A percentile compares a stretch with the other conserved stretches of the same genome.
Evolutionary conservation across 1,140 invertebrate genomes (phyloP).

Genomic region (Atopsyche davidsoni): DNA sequence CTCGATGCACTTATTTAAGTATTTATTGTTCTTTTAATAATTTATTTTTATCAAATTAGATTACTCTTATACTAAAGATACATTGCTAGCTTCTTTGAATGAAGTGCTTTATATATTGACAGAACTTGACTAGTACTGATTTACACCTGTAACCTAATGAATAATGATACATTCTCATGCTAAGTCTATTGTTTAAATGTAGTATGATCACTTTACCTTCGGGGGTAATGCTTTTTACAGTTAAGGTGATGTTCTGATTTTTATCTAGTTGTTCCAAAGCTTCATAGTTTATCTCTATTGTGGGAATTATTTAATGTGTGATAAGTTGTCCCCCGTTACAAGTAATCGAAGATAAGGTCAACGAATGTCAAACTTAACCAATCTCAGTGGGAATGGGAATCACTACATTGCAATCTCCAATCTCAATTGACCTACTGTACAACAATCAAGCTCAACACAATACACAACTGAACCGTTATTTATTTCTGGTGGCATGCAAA

Average conservation of each 20-base stretch:
- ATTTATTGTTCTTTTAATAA: constrained; percentile 23
- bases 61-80: constrained; percentile 16
- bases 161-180: constrained; percentile 26
- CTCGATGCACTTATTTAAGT: constrained; percentile 22
- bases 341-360: constrained; percentile 30
- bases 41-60: constrained; percentile 25
- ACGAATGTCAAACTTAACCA: constrained; percentile 26
- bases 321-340: constrained; percentile 22
- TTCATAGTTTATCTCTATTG: constrained; percentile 28
- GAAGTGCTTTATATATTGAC: constrained; percentile 33
- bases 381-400: constrained; percentile 2
- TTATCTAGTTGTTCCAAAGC: constrained; percentile 30
- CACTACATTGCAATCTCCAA: constrained; percentile 34
- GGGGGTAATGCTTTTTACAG: constrained; percentile 27
- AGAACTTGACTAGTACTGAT: constrained; percentile 36
- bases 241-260: constrained; percentile 29
- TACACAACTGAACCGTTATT: constrained; percentile 36
- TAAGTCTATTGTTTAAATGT: constrained; percentile 37
- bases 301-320: constrained; percentile 27
- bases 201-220: constrained; percentile 25
- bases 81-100: constrained; percentile 25
- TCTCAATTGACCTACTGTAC: constrained; percentile 29
- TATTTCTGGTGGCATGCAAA: constrained; percentile 39
- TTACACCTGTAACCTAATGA: constrained; percentile 31
- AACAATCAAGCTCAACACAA: constrained; percentile 38